Percentiles rank a stretch among this genome's conserved stretches.
Evolutionary conservation across 2,888 invertebrate species (phyloP).

Genomic region (Cephus pygmeus): DNA sequence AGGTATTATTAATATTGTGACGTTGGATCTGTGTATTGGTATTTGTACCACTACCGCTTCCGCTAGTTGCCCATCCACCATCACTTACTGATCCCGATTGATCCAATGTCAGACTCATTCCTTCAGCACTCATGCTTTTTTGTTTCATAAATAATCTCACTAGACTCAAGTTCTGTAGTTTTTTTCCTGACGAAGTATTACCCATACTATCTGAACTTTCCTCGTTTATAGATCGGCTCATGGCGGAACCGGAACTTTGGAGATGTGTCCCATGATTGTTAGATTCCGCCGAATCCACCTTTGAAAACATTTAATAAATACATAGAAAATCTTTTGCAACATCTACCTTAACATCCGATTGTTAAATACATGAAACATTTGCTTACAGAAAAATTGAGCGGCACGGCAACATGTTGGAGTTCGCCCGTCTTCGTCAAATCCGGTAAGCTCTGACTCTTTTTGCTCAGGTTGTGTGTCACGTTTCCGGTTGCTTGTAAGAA

Average conservation of each 20-base stretch:
- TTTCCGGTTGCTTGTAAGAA: constrained; percentile 50
- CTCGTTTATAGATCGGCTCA: constrained; percentile 60
- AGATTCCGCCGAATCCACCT: constrained; percentile 62
- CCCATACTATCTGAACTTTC: constrained; percentile 58
- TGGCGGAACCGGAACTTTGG: constrained; percentile 54
- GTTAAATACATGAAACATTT: constrained; percentile 1
- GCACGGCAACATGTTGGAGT: constrained; percentile 47
- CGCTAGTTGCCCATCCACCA: constrained; percentile 78
- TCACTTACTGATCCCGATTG: constrained; percentile 77
- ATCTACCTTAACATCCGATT: neutral
- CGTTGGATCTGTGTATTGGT: constrained; percentile 52
- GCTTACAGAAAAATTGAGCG: constrained; percentile 78
- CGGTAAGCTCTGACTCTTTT: constrained; percentile 84
- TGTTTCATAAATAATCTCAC: constrained; percentile 92
- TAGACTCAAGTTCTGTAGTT: constrained; percentile 82
- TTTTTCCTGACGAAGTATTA: constrained; percentile 50
- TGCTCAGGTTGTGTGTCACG: constrained; percentile 37
- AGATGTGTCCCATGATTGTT: constrained; percentile 53
- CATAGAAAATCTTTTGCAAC: neutral
- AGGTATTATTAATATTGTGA: constrained; percentile 45
- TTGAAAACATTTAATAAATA: neutral
- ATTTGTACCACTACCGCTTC: constrained; percentile 69
- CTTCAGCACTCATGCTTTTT: constrained; percentile 84
- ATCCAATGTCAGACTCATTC: constrained; percentile 78
- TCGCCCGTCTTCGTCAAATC: constrained; percentile 69